phyloP scores from a whole-genome alignment of 2,888 invertebrate species.

The Melanophora roralis region DNA sequence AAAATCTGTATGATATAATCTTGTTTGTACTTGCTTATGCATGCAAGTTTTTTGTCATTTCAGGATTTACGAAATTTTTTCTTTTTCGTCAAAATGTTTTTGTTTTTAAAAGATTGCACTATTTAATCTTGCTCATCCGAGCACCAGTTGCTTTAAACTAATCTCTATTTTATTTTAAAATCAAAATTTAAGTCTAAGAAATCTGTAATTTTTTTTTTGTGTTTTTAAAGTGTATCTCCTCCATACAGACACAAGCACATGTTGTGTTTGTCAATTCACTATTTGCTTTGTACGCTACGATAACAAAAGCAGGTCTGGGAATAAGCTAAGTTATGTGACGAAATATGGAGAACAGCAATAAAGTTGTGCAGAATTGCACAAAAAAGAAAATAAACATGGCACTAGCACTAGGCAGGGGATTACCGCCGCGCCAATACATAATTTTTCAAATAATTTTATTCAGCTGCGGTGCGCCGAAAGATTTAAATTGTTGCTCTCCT shows the following conservation, averaged over 20 bases:
- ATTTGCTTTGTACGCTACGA: not conserved
- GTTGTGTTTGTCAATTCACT: not conserved
- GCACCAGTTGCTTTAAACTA: constrained; percentile 63
- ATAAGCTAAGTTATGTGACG: too few species aligned
- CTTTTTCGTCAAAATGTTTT: not conserved
- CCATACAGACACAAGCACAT: too few species aligned
- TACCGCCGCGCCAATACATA: too few species aligned
- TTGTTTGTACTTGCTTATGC: not conserved
- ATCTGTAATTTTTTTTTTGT: constrained; percentile 34
- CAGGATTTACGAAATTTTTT: not conserved
- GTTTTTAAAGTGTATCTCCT: too few species aligned
- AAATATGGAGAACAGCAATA: too few species aligned
- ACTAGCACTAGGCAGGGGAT: too few species aligned
- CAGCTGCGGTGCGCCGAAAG: too few species aligned
- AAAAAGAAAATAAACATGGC: too few species aligned
- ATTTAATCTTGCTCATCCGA: constrained; percentile 46
- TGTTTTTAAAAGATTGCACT: constrained; percentile 31
- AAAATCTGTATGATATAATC: constrained; percentile 41
- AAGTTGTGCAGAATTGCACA: too few species aligned
- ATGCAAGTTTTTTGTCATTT: not conserved
- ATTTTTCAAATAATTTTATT: too few species aligned
- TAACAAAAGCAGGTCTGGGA: not conserved
- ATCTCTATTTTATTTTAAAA: constrained; percentile 49
- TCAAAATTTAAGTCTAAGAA: constrained; percentile 53
- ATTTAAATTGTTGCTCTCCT: too few species aligned